These are phyloP conservation scores for Andricus quercusramuli DNA, from an alignment of 2,888 invertebrate genomes.

Conservation along the genomic window DNA sequence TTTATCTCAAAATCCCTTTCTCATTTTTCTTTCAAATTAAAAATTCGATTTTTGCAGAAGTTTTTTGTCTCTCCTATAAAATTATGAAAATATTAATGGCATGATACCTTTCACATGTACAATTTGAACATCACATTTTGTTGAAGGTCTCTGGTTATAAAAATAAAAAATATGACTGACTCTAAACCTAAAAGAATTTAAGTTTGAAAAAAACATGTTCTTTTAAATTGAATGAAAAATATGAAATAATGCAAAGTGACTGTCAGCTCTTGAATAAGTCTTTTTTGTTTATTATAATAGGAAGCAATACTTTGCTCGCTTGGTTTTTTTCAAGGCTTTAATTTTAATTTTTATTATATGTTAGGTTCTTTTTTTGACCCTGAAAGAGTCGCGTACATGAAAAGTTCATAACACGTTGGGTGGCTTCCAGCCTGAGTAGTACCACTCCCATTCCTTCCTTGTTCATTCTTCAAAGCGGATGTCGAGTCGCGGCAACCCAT, in stretches of 20 bases:
- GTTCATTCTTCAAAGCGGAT: slow-evolving; percentile 58
- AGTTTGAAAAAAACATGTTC: too few species aligned
- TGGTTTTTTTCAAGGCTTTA: not conserved
- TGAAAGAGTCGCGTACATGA: slow-evolving; percentile 11
- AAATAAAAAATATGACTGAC: too few species aligned
- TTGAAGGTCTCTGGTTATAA: too few species aligned
- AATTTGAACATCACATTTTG: too few species aligned
- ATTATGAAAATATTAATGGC: too few species aligned
- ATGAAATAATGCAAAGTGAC: not conserved
- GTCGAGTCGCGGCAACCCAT: slow-evolving; percentile 54
- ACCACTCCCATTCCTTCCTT: slow-evolving; percentile 41
- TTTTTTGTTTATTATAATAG: not conserved
- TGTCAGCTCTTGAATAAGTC: not conserved
- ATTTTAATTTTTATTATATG: not conserved
- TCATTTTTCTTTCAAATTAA: too few species aligned
- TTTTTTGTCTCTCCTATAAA: too few species aligned
- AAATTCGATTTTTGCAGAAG: too few species aligned
- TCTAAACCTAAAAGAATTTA: too few species aligned
- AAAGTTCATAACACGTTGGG: slow-evolving; percentile 26
- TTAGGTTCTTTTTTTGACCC: slow-evolving; percentile 20
- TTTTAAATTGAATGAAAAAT: not conserved
- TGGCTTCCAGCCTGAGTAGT: slow-evolving; percentile 27
- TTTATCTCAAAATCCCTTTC: too few species aligned
- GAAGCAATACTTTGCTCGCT: not conserved
- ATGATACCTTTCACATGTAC: too few species aligned